Percentiles rank a stretch among this genome's conserved stretches.
These are phyloP conservation scores for Parochlus steinenii DNA, from an alignment of 2,888 invertebrate species.

Conservation along the genomic window DNA sequence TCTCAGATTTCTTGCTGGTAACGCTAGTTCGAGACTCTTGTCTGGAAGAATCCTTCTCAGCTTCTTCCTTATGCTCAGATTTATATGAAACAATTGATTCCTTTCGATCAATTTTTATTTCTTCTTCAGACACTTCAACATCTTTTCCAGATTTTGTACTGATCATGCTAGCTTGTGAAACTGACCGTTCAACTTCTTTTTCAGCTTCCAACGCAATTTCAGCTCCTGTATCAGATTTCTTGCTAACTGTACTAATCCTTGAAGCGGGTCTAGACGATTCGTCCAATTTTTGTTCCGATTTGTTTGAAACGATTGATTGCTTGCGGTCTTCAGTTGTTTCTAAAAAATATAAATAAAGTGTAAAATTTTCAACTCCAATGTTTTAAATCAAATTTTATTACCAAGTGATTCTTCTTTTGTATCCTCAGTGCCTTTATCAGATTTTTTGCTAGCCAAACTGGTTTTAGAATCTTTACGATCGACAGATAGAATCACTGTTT, in stretches of 20 bases:
- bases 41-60: conserved; percentile 9
- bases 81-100: not conserved
- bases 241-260: too few relatives aligned
- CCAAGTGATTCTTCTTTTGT: too few relatives aligned
- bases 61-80: not conserved
- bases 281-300: not conserved
- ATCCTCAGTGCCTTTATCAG: conserved; percentile 5
- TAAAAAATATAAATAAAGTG: too few relatives aligned
- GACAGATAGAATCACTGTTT: too few relatives aligned
- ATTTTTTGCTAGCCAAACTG: conserved; percentile 12
- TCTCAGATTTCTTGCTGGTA: conserved; percentile 13
- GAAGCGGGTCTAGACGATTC: too few relatives aligned
- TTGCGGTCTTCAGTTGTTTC: not conserved
- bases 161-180: conserved; percentile 12
- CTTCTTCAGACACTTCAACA: too few relatives aligned
- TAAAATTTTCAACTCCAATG: too few relatives aligned
- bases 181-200: too few relatives aligned
- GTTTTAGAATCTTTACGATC: too few relatives aligned
- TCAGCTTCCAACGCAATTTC: too few relatives aligned
- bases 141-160: conserved; percentile 11
- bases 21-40: conserved; percentile 14
- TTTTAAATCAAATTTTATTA: conserved; percentile 11
- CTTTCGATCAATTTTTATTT: conserved; percentile 1
- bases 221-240: too few relatives aligned
- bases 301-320: not conserved